Evolutionary conservation across 2,797 vertebrate genomes (phyloP).

Genomic region (Dendrocincla fuliginosa): DNA sequence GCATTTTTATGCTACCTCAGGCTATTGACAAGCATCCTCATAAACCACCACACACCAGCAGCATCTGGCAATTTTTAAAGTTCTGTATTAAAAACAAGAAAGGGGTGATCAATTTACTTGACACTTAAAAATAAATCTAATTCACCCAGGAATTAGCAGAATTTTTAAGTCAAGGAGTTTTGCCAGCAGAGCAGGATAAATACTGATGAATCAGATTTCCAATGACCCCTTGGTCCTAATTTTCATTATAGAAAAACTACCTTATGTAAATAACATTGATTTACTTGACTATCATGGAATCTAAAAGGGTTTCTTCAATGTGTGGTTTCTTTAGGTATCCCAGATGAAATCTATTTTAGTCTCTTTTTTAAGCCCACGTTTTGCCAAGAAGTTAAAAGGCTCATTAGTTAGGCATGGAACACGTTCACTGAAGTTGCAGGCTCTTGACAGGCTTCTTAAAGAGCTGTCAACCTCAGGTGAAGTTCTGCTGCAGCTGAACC

Average conservation of each 20-base stretch:
- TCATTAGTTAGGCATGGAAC: background rate
- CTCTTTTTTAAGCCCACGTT: background rate
- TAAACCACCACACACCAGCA: background rate
- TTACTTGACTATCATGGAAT: background rate
- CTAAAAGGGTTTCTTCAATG: background rate
- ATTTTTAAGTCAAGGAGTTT: background rate
- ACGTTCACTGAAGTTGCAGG: background rate
- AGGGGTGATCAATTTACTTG: background rate
- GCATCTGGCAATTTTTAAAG: slow-evolving; percentile 17
- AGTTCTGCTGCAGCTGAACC: background rate
- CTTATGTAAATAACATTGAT: background rate
- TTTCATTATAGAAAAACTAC: background rate
- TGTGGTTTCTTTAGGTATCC: background rate
- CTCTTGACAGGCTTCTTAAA: background rate
- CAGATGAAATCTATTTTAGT: background rate
- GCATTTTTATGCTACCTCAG: background rate
- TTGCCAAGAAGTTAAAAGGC: background rate
- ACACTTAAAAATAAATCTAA: slow-evolving; percentile 8
- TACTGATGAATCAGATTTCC: background rate
- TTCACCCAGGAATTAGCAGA: background rate
- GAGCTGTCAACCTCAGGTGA: background rate
- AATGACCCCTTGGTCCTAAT: background rate
- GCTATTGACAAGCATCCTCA: background rate
- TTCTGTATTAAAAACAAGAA: background rate
- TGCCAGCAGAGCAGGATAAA: background rate